Percentiles rank a stretch among this genome's conserved stretches.
Evolutionary conservation across 2,888 invertebrate genomes (phyloP).

Genomic region (Pachliopta kotzebuea): DNA sequence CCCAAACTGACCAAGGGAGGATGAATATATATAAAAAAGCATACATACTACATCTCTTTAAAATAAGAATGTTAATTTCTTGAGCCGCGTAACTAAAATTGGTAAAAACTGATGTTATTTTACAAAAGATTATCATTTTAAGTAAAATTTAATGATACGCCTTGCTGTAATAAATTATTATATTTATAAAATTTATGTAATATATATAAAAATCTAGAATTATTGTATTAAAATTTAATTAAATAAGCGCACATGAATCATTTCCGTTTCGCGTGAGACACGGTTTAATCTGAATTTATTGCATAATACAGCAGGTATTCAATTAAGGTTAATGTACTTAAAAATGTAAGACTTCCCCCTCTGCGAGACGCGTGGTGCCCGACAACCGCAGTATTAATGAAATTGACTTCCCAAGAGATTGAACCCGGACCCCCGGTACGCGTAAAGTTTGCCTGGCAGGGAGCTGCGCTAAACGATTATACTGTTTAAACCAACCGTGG

Average conservation of each 20-base stretch:
- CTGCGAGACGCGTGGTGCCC: constrained; percentile 40
- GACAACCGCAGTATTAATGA: constrained; percentile 72
- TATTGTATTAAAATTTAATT: background rate
- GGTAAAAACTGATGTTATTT: too few relatives aligned
- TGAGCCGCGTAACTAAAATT: too few relatives aligned
- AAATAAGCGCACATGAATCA: constrained; percentile 37
- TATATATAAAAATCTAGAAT: too few relatives aligned
- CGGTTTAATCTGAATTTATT: constrained; percentile 67
- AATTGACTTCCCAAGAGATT: constrained; percentile 71
- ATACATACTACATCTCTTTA: too few relatives aligned
- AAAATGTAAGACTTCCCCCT: constrained; percentile 62
- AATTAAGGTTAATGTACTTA: constrained; percentile 71
- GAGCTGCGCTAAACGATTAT: constrained; percentile 34
- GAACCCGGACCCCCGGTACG: constrained; percentile 45
- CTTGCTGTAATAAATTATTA: too few relatives aligned
- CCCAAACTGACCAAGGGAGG: too few relatives aligned
- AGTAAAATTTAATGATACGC: too few relatives aligned
- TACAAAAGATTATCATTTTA: too few relatives aligned
- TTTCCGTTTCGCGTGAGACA: constrained; percentile 37
- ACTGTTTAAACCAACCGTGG: constrained; percentile 22
- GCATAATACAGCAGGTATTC: constrained; percentile 64
- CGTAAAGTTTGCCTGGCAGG: constrained; percentile 47
- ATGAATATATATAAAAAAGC: too few relatives aligned
- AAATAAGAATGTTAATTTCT: too few relatives aligned
- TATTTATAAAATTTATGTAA: too few relatives aligned